Evolutionary conservation across 2,797 vertebrate genomes (phyloP), one percentile per base, ranked within the genome.

Genomic region (Chromis chromis): DNA sequence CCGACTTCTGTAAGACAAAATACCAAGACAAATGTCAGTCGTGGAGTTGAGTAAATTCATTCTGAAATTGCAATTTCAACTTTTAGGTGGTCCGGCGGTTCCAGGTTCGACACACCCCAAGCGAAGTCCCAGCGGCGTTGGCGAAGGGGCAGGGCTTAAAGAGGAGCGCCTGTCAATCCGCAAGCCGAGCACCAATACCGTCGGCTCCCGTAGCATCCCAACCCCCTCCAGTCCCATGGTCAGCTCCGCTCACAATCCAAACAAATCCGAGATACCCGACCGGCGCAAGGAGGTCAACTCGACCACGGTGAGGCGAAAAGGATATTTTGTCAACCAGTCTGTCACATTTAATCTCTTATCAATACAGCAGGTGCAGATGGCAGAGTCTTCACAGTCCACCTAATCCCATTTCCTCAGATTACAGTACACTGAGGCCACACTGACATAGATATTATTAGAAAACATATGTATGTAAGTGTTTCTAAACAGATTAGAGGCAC

Each of bases 171-270:
- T 96, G 85, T 94, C 96, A 0, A 84, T 94, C 2, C 94, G 96
- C 48, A 97, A 97, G 87, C 92, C 95, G 0, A 96, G 94, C 88
- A 94, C 95, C 86, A 95, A 91, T 0, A 77, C 95, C 0, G 94
- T 93, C 0, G 94, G 96, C 57, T 94, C 95, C 10, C 94, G 95
- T 1, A 95, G 94, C 83, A 91, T 92, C 81, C 92, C 95, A 16
- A 92, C 95, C 2, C 97, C 97, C 7, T 96, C 96, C 74, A 97
- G 97, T 82, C 96, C 96, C 46, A 97, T 98, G 97, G 97, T 97
- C 65, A 97, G 97, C 95, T 96, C 95, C 0, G 96, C 97, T 66
- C 96, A 97, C 92, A 98, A 98, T 90, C 97, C 97, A 22, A 98
- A 98, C 79, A 98, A 98, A 79, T 90, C 96, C 0, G 97, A 98